These are phyloP conservation scores for Hippopotamyrus pictus DNA, from an alignment of 2,797 vertebrate genomes.

Conservation along the genomic window DNA sequence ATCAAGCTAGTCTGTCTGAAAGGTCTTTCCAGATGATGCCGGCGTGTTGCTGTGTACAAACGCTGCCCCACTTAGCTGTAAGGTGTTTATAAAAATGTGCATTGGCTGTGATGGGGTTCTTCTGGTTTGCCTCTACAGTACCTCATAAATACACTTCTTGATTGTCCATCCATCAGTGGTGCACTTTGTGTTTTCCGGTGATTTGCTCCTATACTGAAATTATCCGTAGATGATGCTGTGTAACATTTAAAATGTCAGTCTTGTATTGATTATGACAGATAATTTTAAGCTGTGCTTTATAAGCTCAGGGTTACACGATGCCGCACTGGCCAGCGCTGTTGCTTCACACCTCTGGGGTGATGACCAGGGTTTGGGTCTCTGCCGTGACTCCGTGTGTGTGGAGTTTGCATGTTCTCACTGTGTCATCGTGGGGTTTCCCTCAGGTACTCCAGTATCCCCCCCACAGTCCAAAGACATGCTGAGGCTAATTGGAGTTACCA, in stretches of 20 bases:
- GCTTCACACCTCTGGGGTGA: neutral
- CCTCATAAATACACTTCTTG: neutral
- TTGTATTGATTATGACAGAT: neutral
- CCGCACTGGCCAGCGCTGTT: neutral
- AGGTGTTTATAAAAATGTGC: neutral
- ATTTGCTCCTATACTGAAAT: neutral
- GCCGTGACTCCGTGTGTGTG: neutral
- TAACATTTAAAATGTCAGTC: neutral
- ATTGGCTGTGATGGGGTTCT: neutral
- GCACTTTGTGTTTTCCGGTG: neutral
- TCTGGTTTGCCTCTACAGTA: neutral
- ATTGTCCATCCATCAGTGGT: neutral
- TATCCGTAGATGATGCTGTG: neutral
- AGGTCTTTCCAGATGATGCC: neutral
- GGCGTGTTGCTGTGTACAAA: neutral
- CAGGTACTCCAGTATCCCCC: neutral
- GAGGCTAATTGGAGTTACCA: neutral
- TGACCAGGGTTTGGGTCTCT: neutral
- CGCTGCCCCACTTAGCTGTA: neutral
- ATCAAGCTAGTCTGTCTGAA: neutral
- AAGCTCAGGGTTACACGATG: neutral
- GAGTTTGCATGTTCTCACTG: neutral
- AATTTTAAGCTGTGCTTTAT: neutral
- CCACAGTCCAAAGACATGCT: neutral
- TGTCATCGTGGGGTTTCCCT: neutral